A percentile compares a stretch with the other conserved stretches of the same genome.
phyloP scores from a whole-genome alignment of 2,113 vertebrate species.

The Elanoides forficatus region DNA sequence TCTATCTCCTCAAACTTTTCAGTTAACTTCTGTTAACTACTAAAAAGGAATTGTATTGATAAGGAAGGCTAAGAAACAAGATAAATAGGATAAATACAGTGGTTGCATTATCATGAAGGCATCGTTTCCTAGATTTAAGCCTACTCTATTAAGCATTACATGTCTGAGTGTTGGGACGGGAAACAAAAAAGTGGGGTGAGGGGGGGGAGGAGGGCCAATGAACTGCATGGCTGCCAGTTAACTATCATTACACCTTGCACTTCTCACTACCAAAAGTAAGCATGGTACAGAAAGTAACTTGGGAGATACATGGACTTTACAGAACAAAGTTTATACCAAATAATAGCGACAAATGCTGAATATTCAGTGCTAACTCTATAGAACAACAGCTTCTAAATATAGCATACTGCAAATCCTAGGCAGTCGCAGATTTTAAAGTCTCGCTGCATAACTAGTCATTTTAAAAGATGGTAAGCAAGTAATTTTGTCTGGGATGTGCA shows the following conservation, averaged over 20 bases:
- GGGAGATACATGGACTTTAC: background rate
- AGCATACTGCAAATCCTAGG: background rate
- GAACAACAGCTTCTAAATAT: background rate
- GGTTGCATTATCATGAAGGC: background rate
- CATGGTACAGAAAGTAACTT: background rate
- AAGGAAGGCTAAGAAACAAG: background rate
- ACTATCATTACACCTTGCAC: background rate
- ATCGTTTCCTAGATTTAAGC: background rate
- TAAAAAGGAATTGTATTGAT: background rate
- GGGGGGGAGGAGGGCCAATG: accelerated
- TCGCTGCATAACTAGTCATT: background rate
- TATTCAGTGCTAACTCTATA: background rate
- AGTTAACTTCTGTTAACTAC: background rate
- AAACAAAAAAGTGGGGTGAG: background rate
- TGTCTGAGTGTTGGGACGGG: background rate
- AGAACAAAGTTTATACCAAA: background rate
- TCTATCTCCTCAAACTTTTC: background rate
- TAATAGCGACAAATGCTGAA: background rate
- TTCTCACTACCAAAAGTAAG: background rate
- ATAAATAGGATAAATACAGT: background rate
- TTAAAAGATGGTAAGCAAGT: background rate
- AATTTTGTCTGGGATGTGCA: background rate
- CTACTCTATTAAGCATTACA: background rate
- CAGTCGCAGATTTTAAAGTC: background rate
- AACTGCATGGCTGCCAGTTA: background rate